Evolutionary conservation across 2,113 vertebrate species (phyloP).

Genomic region (Sapajus apella): DNA sequence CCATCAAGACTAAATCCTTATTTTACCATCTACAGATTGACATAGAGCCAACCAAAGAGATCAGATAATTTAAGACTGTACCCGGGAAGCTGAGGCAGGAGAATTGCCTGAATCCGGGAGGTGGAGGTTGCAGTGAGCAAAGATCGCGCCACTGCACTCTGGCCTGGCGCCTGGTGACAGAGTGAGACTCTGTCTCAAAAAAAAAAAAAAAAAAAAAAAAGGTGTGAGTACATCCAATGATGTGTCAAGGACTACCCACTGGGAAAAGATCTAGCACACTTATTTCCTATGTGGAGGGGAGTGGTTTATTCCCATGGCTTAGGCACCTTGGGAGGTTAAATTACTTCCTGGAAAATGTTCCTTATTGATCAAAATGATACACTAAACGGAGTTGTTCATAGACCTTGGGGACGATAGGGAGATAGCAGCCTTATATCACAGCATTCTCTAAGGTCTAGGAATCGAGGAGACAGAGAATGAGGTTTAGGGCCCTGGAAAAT

Average conservation of each 20-base stretch:
- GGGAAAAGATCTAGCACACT: background rate
- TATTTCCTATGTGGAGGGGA: accelerated
- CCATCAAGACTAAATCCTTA: background rate
- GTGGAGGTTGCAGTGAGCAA: too few species aligned
- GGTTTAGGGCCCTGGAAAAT: background rate
- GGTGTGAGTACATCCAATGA: background rate
- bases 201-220: too few species aligned
- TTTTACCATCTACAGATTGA: background rate
- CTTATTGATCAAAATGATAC: background rate
- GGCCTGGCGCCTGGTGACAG: too few species aligned
- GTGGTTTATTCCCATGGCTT: background rate
- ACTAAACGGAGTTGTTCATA: background rate
- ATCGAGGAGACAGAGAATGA: background rate
- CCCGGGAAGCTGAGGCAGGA: too few species aligned
- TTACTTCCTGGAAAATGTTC: background rate
- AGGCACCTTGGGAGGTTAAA: background rate
- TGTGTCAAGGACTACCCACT: accelerated
- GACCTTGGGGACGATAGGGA: background rate
- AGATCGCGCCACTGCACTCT: too few species aligned
- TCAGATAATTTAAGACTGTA: background rate
- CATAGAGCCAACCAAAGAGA: background rate
- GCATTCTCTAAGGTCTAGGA: background rate
- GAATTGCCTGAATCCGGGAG: too few species aligned
- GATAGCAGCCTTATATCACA: background rate
- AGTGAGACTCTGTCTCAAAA: too few species aligned